These are phyloP conservation scores for Aratinga solstitialis DNA, from an alignment of 2,797 vertebrate species.

Conservation along the genomic window DNA sequence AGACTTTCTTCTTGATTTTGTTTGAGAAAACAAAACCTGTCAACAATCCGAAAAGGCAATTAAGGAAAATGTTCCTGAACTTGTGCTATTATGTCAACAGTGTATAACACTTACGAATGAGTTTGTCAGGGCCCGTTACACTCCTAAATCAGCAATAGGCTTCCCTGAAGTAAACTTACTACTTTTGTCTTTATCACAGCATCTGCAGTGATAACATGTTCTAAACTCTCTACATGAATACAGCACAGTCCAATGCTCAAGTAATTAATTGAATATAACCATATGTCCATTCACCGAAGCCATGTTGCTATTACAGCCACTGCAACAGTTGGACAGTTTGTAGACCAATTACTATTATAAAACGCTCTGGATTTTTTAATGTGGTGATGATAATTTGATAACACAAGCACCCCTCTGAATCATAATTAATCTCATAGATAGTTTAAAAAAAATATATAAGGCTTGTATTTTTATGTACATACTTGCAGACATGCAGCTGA, in stretches of 20 bases:
- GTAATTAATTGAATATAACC: constrained; percentile 26
- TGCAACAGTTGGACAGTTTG: constrained; percentile 28
- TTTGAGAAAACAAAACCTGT: constrained; percentile 19
- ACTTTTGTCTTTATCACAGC: neutral
- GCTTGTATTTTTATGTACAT: neutral
- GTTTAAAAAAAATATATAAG: neutral
- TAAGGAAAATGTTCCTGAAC: constrained; percentile 27
- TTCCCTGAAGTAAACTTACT: constrained; percentile 12
- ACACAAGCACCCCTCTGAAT: neutral
- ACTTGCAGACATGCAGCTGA: neutral
- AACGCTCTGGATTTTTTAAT: neutral
- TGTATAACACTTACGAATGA: constrained; percentile 3
- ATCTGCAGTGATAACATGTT: constrained; percentile 40
- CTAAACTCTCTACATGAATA: neutral
- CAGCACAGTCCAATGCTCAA: neutral
- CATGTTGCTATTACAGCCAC: neutral
- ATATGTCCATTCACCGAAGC: neutral
- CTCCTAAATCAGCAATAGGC: constrained; percentile 18
- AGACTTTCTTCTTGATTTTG: neutral
- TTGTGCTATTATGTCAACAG: neutral
- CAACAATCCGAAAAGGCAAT: constrained; percentile 9
- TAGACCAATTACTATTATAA: constrained; percentile 11
- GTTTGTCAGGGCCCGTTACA: constrained; percentile 16
- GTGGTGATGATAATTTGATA: neutral
- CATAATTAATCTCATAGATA: neutral